These are phyloP conservation scores for Motacilla alba DNA, from an alignment of 2,113 vertebrate genomes.

Conservation along the genomic window DNA sequence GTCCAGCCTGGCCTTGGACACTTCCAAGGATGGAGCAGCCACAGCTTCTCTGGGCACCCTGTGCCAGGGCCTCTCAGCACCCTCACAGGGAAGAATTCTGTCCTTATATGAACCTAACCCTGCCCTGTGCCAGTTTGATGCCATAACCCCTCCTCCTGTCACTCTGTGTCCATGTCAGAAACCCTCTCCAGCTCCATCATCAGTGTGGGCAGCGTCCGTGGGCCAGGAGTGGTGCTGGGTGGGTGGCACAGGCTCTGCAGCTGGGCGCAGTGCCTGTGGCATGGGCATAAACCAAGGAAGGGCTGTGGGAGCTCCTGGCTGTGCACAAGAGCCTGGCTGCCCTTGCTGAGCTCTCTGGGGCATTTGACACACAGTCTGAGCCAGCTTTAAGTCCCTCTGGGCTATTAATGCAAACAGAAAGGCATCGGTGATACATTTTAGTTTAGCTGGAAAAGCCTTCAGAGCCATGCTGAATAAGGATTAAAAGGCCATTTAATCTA, in stretches of 20 bases:
- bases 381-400: neutral
- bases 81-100: neutral
- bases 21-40: neutral
- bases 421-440: neutral
- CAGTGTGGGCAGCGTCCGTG: neutral
- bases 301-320: neutral
- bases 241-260: neutral
- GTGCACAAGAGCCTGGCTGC: neutral
- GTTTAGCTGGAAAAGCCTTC: neutral
- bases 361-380: neutral
- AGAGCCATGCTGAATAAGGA: neutral
- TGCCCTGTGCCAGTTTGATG: neutral
- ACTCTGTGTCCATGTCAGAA: neutral
- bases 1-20: fast-evolving
- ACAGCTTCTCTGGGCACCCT: neutral
- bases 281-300: neutral
- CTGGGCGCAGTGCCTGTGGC: neutral
- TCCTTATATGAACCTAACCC: neutral
- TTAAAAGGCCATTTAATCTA: neutral
- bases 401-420: neutral
- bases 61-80: neutral
- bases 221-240: neutral
- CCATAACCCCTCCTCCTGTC: neutral
- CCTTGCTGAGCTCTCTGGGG: neutral
- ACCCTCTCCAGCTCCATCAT: neutral